Evolutionary conservation across 2,888 invertebrate species (phyloP).

Genomic region (Drosophila pseudotakahashii): DNA sequence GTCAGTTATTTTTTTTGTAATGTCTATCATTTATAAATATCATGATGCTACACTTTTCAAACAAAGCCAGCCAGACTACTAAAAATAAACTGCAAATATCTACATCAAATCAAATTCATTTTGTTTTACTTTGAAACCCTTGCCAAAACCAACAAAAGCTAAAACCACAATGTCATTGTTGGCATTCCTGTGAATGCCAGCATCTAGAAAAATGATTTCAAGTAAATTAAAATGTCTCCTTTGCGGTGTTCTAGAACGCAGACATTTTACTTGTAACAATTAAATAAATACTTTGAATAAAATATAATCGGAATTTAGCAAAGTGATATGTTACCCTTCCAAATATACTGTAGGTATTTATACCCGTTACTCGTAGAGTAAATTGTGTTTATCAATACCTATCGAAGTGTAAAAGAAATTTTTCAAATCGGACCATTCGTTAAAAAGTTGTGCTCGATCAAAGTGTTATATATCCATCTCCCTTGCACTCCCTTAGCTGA

Average conservation of each 20-base stretch:
- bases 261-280: neutral
- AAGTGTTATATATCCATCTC: too few species aligned
- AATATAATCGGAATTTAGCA: neutral
- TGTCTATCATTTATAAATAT: slow-evolving; percentile 41
- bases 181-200: slow-evolving; percentile 3
- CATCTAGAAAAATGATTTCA: slow-evolving; percentile 13
- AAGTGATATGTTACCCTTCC: too few species aligned
- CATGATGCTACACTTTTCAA: slow-evolving; percentile 56
- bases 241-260: neutral
- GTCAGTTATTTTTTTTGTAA: slow-evolving; percentile 65
- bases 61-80: slow-evolving; percentile 41
- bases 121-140: slow-evolving; percentile 18
- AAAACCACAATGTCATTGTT: slow-evolving; percentile 23
- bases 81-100: slow-evolving; percentile 62
- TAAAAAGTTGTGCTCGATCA: too few species aligned
- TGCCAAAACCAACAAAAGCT: slow-evolving; percentile 29
- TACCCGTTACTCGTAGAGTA: too few species aligned
- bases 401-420: too few species aligned
- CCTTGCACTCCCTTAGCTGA: too few species aligned
- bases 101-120: slow-evolving; percentile 50
- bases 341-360: too few species aligned
- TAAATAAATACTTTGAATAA: neutral
- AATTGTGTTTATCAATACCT: too few species aligned
- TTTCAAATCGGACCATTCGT: too few species aligned
- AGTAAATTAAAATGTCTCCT: slow-evolving; percentile 43